Evolutionary conservation across 2,888 invertebrate genomes (phyloP), one percentile per base, ranked within the genome.

Genomic region (Lordiphosa andalusiaca): DNA sequence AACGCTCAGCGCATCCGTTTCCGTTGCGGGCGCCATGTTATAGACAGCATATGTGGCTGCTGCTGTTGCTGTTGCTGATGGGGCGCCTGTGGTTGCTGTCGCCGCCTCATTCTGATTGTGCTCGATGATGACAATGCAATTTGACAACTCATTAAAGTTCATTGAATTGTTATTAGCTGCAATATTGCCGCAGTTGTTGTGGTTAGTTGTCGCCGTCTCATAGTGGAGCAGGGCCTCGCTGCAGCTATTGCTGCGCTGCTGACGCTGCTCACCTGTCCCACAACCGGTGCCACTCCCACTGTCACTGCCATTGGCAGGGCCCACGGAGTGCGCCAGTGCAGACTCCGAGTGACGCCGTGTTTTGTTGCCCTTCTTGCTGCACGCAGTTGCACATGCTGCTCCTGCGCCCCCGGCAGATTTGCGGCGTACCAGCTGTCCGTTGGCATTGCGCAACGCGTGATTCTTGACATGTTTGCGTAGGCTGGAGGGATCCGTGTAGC

Each of bases 401-500:
- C 33, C 10, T 1, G 60, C 12, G 21, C 71, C 67, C 52, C 80
- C 80, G 10, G 88, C 74, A n/a, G 89, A 88, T 69, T 89, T 89
- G 53, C 90, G 80, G 2, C 89, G 87, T 40, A 86, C 78, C 53
- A 88, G 70, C 50, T 84, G 82, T 30, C 83, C 83, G 57, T 84
- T 85, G 39, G 82, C 81, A 67, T 86, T 86, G 59, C 88, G 86
- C 49, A 86, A 64, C 19, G 90, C 87, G 80, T 96, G 96, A 72
- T 95, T 96, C 87, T 97, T 97, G 19, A 97, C 95, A 90, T 98
- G 98, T 86, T 98, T 98, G 35, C 98, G 91, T 0, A 98, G 91
- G 48, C 97, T 97, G 51, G 97, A 97, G 0, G 98, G 98, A 88
- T 98, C 98, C 0, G 98, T 98, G 90, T 98, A 98, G 36, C 96